phyloP scores from a whole-genome alignment of 2,888 invertebrate genomes.

The Apodemia duryi region DNA sequence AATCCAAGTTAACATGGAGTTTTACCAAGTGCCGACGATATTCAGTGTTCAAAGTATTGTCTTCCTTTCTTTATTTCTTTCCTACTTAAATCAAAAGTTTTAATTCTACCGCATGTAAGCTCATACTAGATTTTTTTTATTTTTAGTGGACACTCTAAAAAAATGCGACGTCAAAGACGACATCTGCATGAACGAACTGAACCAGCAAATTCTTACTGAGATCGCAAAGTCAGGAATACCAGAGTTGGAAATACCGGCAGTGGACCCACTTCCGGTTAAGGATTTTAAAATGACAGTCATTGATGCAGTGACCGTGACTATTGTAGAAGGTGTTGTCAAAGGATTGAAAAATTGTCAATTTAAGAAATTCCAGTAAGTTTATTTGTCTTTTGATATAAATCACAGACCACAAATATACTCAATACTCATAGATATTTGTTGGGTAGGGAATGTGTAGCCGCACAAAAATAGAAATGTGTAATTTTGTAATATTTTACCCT shows the following conservation, averaged over 20 bases:
- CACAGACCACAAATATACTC: too few relatives aligned
- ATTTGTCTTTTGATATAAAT: background rate
- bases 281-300: slow-evolving; percentile 38
- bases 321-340: slow-evolving; percentile 41
- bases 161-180: slow-evolving; percentile 43
- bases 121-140: background rate
- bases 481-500: too few relatives aligned
- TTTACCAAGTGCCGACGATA: too few relatives aligned
- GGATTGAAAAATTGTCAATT: slow-evolving; percentile 45
- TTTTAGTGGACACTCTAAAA: slow-evolving; percentile 41
- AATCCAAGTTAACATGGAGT: too few relatives aligned
- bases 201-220: slow-evolving; percentile 32
- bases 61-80: too few relatives aligned
- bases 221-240: slow-evolving; percentile 40
- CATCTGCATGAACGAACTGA: slow-evolving; percentile 38
- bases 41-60: too few relatives aligned
- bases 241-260: slow-evolving; percentile 40
- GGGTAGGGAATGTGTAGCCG: too few relatives aligned
- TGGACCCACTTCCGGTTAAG: slow-evolving; percentile 42
- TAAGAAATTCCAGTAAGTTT: slow-evolving; percentile 39
- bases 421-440: too few relatives aligned
- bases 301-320: slow-evolving; percentile 37
- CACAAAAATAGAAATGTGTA: too few relatives aligned
- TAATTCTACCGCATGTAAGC: too few relatives aligned
- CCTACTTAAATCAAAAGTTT: too few relatives aligned